Evolutionary conservation across 2,888 invertebrate genomes (phyloP).

Genomic region (Melanostoma mellinum): DNA sequence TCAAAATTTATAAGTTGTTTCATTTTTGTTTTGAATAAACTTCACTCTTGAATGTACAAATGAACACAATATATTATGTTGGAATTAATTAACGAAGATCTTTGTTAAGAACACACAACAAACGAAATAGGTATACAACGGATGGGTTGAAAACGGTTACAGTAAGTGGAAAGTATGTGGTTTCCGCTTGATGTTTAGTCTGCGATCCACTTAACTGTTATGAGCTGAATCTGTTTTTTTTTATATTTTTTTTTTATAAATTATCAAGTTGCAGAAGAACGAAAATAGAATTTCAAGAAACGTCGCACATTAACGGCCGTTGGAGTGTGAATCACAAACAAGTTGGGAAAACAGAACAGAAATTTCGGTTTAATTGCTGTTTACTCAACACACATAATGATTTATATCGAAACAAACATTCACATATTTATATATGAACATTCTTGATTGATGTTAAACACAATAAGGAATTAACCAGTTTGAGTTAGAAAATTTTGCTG

Average conservation of each 20-base stretch:
- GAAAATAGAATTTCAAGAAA: too few relatives aligned
- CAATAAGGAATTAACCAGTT: slow-evolving; percentile 48
- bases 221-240: too few relatives aligned
- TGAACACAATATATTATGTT: too few relatives aligned
- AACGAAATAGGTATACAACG: slow-evolving; percentile 4
- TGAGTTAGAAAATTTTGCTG: slow-evolving; percentile 33
- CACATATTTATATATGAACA: neutral
- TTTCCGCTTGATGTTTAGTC: slow-evolving; percentile 30
- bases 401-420: slow-evolving; percentile 3
- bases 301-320: too few relatives aligned
- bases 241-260: too few relatives aligned
- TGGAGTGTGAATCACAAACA: too few relatives aligned
- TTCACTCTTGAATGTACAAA: too few relatives aligned
- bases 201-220: neutral
- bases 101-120: too few relatives aligned
- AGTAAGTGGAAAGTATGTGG: slow-evolving; percentile 11
- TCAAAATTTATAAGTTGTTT: too few relatives aligned
- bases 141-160: neutral
- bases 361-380: slow-evolving; percentile 25
- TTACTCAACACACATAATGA: slow-evolving; percentile 18
- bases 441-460: slow-evolving; percentile 33
- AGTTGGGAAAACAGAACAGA: neutral
- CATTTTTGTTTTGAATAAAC: too few relatives aligned
- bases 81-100: too few relatives aligned
- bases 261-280: too few relatives aligned